phyloP scores from a whole-genome alignment of 2,113 vertebrate species.

The Catharus fuscescens region DNA sequence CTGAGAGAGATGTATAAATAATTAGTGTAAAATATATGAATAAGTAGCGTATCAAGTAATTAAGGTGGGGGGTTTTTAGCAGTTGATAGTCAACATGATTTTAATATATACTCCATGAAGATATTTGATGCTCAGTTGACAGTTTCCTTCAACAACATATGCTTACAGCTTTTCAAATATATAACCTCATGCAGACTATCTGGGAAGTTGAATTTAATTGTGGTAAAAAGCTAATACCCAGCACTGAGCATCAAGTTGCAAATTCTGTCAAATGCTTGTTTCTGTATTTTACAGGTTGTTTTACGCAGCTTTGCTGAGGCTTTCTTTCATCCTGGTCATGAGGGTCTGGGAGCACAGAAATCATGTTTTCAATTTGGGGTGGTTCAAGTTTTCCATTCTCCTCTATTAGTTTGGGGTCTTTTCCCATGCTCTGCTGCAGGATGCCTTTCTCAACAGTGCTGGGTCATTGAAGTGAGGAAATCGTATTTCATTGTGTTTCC shows the following conservation, averaged over 20 bases:
- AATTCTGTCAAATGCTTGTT: neutral
- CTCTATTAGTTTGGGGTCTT: neutral
- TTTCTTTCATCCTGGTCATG: neutral
- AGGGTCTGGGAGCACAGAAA: neutral
- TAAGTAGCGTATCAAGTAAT: neutral
- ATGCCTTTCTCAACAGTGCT: neutral
- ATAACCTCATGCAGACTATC: neutral
- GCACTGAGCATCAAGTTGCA: neutral
- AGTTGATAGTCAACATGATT: neutral
- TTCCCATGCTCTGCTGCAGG: neutral
- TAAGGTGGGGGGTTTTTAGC: neutral
- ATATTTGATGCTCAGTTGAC: neutral
- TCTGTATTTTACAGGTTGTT: neutral
- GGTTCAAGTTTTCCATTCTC: neutral
- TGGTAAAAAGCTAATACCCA: neutral
- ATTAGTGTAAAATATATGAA: neutral
- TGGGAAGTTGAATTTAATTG: neutral
- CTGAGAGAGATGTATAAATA: neutral
- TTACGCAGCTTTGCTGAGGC: neutral
- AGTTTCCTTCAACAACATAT: neutral
- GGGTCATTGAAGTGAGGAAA: constrained; percentile 2
- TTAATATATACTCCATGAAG: neutral
- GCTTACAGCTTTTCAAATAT: neutral
- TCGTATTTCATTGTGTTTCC: neutral
- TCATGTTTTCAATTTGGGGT: neutral